phyloP scores from a whole-genome alignment of 1,140 invertebrate species.

The Ceratoteleas bidentatus region DNA sequence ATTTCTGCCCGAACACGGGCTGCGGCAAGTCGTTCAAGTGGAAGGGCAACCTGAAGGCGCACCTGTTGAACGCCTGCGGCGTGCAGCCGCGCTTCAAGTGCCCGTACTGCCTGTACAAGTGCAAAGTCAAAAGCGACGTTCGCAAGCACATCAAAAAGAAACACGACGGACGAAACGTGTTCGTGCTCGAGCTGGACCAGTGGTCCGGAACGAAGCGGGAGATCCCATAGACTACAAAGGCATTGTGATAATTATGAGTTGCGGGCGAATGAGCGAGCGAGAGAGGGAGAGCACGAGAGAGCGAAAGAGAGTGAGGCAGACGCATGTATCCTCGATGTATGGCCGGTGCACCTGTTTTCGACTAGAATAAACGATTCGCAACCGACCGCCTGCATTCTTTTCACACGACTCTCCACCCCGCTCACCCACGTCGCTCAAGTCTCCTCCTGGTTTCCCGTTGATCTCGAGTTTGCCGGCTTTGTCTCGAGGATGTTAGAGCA shows the following conservation, averaged over 20 bases:
- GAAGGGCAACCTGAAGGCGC: conserved; percentile 70
- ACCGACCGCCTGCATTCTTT: conserved; percentile 29
- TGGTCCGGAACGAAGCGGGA: no score
- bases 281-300: no score
- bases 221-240: no score
- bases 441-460: not conserved
- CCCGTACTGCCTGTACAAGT: conserved; percentile 84
- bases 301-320: no score
- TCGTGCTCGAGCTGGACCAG: conserved; percentile 67
- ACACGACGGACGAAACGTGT: conserved; percentile 66
- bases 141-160: conserved; percentile 73
- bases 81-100: conserved; percentile 89
- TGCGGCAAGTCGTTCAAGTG: conserved; percentile 78
- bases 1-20: conserved; percentile 52
- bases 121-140: conserved; percentile 76
- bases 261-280: no score
- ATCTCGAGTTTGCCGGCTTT: no score
- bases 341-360: conserved; percentile 20
- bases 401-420: not conserved
- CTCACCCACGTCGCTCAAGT: not conserved
- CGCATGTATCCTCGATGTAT: conserved; percentile 1
- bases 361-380: conserved; percentile 51
- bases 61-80: conserved; percentile 82
- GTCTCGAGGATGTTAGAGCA: no score
- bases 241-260: no score